phyloP scores from a whole-genome alignment of 2,113 vertebrate genomes.

The Onychostruthus taczanowskii region DNA sequence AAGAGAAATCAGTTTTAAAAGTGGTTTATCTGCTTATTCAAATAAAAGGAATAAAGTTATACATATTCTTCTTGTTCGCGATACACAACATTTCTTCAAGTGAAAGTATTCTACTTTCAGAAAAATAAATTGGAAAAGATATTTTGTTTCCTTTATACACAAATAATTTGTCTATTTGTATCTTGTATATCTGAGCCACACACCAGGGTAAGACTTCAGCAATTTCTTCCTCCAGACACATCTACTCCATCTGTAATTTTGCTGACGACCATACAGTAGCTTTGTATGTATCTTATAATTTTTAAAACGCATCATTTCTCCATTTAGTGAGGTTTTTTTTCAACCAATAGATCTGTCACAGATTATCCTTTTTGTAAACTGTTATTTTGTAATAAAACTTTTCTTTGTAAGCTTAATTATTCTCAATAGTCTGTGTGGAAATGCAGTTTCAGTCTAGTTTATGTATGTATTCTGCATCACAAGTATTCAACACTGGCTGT shows the following conservation, averaged over 20 bases:
- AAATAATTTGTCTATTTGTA: neutral
- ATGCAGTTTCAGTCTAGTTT: neutral
- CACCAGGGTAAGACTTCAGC: neutral
- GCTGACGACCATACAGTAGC: neutral
- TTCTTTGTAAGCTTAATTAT: neutral
- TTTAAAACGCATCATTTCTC: fast-evolving
- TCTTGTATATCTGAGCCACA: neutral
- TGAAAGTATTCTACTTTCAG: neutral
- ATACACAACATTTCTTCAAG: neutral
- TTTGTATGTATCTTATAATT: neutral
- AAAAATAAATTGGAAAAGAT: neutral
- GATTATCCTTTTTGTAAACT: neutral
- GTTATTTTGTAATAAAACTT: neutral
- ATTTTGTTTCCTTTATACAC: neutral
- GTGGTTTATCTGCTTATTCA: neutral
- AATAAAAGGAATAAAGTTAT: neutral
- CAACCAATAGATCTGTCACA: neutral
- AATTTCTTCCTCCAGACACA: neutral
- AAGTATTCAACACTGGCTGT: neutral
- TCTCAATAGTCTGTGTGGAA: neutral
- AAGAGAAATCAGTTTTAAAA: neutral
- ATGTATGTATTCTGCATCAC: neutral
- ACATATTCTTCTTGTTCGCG: neutral
- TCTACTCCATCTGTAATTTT: neutral
- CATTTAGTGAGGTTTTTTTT: neutral